These are phyloP conservation scores for Lomographa bimaculata DNA, from an alignment of 2,888 invertebrate species.

Conservation along the genomic window DNA sequence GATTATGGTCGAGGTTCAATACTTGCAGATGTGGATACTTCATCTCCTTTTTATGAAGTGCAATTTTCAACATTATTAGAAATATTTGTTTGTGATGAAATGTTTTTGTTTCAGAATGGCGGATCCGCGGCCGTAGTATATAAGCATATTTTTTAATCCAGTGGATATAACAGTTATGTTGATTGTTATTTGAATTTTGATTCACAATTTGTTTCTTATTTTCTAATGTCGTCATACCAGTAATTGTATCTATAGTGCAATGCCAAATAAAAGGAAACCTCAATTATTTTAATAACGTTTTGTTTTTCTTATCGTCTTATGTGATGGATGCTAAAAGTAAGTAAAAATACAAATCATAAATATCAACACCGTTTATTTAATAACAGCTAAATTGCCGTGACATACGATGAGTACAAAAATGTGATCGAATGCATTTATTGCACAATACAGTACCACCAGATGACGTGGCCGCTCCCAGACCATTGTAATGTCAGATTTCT, in stretches of 20 bases:
- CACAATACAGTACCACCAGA: slow-evolving; percentile 46
- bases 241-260: slow-evolving; percentile 6
- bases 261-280: slow-evolving; percentile 25
- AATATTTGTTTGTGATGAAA: too few relatives aligned
- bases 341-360: too few relatives aligned
- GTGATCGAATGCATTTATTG: slow-evolving; percentile 66
- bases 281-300: slow-evolving; percentile 11
- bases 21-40: too few relatives aligned
- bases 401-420: slow-evolving; percentile 57
- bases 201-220: slow-evolving; percentile 22
- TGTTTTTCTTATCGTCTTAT: slow-evolving; percentile 14
- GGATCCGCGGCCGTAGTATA: slow-evolving; percentile 60
- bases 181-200: slow-evolving; percentile 30
- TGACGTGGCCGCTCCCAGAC: slow-evolving; percentile 21
- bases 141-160: slow-evolving; percentile 39
- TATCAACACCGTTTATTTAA: slow-evolving; percentile 76
- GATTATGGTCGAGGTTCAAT: too few relatives aligned
- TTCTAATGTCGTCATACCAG: slow-evolving; percentile 12
- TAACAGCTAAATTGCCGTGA: slow-evolving; percentile 52
- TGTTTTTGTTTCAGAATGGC: slow-evolving; percentile 67
- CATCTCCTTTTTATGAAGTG: too few relatives aligned
- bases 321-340: too few relatives aligned
- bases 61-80: too few relatives aligned
- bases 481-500: slow-evolving; percentile 16
- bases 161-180: slow-evolving; percentile 37